These are phyloP conservation scores for Chironomus tentans DNA, from an alignment of 2,888 invertebrate species.

Conservation along the genomic window DNA sequence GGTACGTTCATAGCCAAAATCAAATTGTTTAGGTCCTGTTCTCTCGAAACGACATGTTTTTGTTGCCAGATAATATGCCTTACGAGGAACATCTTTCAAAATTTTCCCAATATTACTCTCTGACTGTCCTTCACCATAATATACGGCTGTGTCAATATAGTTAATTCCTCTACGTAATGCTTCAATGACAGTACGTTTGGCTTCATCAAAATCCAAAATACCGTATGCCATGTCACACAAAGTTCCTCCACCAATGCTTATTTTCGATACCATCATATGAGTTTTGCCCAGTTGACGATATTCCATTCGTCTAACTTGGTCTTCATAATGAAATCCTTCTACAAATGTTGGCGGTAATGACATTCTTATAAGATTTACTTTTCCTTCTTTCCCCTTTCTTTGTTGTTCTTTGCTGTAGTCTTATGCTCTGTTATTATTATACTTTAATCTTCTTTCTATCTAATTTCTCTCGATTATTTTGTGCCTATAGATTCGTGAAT, in stretches of 20 bases:
- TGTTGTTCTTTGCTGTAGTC: too few species aligned
- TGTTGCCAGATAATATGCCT: slow-evolving; percentile 80
- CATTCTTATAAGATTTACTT: slow-evolving; percentile 2
- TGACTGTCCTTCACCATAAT: slow-evolving; percentile 82
- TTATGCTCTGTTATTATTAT: too few species aligned
- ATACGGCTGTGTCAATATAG: slow-evolving; percentile 86
- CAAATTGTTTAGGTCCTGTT: slow-evolving; percentile 66
- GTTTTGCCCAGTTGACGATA: slow-evolving; percentile 67
- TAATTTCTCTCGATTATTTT: too few species aligned
- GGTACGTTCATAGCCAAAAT: slow-evolving; percentile 71
- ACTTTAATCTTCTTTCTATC: too few species aligned
- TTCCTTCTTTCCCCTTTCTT: neutral
- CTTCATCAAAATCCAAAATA: slow-evolving; percentile 56
- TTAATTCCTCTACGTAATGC: slow-evolving; percentile 75
- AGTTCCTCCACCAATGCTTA: slow-evolving; percentile 67
- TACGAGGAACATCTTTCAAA: slow-evolving; percentile 64
- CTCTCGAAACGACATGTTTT: slow-evolving; percentile 81
- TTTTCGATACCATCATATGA: slow-evolving; percentile 57
- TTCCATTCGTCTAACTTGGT: slow-evolving; percentile 55
- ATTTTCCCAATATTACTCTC: slow-evolving; percentile 78
- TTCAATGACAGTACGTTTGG: slow-evolving; percentile 57
- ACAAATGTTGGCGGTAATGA: slow-evolving; percentile 51
- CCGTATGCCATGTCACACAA: slow-evolving; percentile 62
- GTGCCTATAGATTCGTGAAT: too few species aligned
- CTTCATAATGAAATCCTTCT: slow-evolving; percentile 54